Percentiles rank a stretch among this genome's conserved stretches.
Evolutionary conservation across 2,888 invertebrate species (phyloP).

Genomic region (Anarsia innoxiella): DNA sequence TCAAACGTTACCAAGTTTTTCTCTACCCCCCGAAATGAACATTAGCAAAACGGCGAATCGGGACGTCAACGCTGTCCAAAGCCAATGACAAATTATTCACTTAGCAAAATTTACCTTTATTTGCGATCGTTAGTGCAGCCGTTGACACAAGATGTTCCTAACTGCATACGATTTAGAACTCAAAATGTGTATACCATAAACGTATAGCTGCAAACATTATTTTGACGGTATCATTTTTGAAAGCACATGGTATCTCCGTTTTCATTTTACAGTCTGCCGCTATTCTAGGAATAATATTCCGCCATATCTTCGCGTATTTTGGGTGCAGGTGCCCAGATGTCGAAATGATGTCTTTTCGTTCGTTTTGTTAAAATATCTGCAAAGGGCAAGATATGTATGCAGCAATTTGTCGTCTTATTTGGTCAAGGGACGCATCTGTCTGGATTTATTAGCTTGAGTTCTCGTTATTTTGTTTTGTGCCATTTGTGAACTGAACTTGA

Average conservation of each 20-base stretch:
- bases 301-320: conserved; percentile 60
- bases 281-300: conserved; percentile 72
- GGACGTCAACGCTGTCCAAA: conserved; percentile 56
- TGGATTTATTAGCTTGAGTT: conserved; percentile 50
- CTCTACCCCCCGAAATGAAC: conserved; percentile 38
- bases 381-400: conserved; percentile 30
- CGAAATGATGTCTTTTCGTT: conserved; percentile 29
- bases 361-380: conserved; percentile 48
- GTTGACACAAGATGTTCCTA: conserved; percentile 16
- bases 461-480: conserved; percentile 33
- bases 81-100: conserved; percentile 64
- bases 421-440: conserved; percentile 41
- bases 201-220: too few species aligned
- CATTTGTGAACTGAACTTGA: conserved; percentile 46
- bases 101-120: conserved; percentile 29
- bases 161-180: conserved; percentile 20
- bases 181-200: too few species aligned
- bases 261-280: conserved; percentile 73
- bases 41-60: conserved; percentile 60
- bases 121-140: neutral
- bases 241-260: conserved; percentile 63
- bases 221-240: too few species aligned
- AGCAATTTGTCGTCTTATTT: conserved; percentile 57
- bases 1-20: too few species aligned
- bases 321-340: conserved; percentile 71